Evolutionary conservation across 2,113 vertebrate genomes (phyloP), one percentile per base, ranked within the genome.

Genomic region (Zosterops lateralis): DNA sequence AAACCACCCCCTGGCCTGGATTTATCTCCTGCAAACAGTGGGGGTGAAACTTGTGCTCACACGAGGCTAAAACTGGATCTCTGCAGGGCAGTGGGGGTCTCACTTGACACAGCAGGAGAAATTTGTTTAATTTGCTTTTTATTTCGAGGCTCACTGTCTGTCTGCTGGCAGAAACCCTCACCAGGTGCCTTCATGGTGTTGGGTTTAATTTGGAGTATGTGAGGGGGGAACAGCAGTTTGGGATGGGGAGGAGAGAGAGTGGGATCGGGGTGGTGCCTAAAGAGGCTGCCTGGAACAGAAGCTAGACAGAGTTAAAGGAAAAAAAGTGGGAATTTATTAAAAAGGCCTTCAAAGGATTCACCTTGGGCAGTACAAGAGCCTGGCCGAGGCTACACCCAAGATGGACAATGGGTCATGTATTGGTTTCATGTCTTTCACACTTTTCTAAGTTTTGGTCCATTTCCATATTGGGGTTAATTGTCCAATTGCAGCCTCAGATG

Each of bases 141-240:
- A 24, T 64, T 66, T 62, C 0, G 1, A 50, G 47, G 3, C n/a
- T 78, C n/a, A 25, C 50, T 54, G 10, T 26, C 12, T 79, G 67
- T 77, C 60, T 95, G 93, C 89, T 91, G 45, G 65, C 65, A 66
- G 5, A 61, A 57, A 3, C 60, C 56, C 61, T 67, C 25, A 44
- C 80, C 87, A 87, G 84, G 93, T 94, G 89, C 81, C 84, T 95
- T 36, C 28, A 3, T 42, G 93, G 73, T 60, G 5, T 57, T 75
- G 89, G 57, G 48, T 87, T 92, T 80, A 64, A 84, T 93, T 89
- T 44, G 47, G 56, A 82, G 57, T 2, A 65, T 31, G 3, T 21
- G 14, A 70, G 71, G 11, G 34, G 76, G 61, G 87, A 85, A 20
- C 6, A 80, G 47, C 40, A 36, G 56, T 34, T 86, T 22, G 58